These are phyloP conservation scores for Pediacus dermestoides DNA, from an alignment of 2,888 invertebrate genomes.

Conservation along the genomic window DNA sequence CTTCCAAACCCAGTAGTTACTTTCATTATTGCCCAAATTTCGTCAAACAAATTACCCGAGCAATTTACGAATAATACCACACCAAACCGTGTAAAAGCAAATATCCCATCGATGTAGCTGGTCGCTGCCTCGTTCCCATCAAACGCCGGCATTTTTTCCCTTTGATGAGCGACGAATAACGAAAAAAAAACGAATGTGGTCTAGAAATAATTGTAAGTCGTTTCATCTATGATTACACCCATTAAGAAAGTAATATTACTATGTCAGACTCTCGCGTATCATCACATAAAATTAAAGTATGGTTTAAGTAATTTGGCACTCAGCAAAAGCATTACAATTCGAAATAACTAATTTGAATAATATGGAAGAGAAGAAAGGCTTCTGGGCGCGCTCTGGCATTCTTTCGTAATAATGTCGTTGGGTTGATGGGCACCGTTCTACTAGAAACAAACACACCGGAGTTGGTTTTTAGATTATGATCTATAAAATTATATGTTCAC, in stretches of 20 bases:
- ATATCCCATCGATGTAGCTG: too few species aligned
- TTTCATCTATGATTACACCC: constrained; percentile 4
- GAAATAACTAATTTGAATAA: constrained; percentile 27
- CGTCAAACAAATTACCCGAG: too few species aligned
- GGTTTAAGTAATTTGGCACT: constrained; percentile 26
- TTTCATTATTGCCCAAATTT: too few species aligned
- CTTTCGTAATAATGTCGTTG: constrained; percentile 22
- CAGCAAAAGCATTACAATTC: constrained; percentile 20
- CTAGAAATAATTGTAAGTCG: not conserved
- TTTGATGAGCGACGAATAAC: too few species aligned
- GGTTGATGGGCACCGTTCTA: constrained; percentile 22
- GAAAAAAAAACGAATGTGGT: too few species aligned
- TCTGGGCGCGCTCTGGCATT: constrained; percentile 21
- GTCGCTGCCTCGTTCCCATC: too few species aligned
- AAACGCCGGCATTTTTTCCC: too few species aligned
- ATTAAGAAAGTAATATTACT: constrained; percentile 3
- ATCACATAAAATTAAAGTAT: constrained; percentile 22
- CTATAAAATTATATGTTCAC: constrained; percentile 26
- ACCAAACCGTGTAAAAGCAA: too few species aligned
- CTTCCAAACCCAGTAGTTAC: too few species aligned
- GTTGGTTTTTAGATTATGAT: constrained; percentile 22
- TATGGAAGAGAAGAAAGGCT: too few species aligned
- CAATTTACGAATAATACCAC: too few species aligned
- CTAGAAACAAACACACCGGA: too few species aligned
- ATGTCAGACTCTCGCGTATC: constrained; percentile 16